Conservation (phyloP, 2,797 vertebrate genomes). For the Craterocephalus amniculus region DNA sequence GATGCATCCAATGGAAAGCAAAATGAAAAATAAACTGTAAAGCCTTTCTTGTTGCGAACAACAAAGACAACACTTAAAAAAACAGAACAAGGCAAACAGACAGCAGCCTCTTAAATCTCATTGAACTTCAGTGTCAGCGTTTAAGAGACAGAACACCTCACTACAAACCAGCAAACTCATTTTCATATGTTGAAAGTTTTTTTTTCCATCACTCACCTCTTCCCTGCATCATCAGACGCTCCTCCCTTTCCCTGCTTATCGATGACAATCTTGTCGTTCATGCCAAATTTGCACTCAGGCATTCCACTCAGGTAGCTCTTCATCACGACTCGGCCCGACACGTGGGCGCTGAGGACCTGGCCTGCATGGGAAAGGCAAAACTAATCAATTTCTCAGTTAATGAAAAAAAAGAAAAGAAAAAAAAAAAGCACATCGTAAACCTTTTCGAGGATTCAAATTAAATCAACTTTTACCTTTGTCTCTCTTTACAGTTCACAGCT, state of each 20-base stretch:
- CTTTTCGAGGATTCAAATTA: too few species aligned
- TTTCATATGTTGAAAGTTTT: background rate
- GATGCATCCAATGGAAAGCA: constrained; percentile 79
- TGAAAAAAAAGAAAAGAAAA: background rate
- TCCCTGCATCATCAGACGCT: constrained; percentile 92
- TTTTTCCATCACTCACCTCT: constrained; percentile 85
- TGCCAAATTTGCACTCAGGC: constrained; percentile 99
- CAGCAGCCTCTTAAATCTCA: constrained; percentile 12
- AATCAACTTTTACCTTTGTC: too few species aligned
- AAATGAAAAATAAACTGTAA: constrained; percentile 70
- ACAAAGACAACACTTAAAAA: constrained; percentile 59
- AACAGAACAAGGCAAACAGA: constrained; percentile 56
- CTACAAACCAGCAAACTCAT: background rate
- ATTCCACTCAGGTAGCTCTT: constrained; percentile 99
- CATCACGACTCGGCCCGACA: constrained; percentile 98
- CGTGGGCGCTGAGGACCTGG: constrained; percentile 97
- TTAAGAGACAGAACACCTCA: constrained; percentile 10
- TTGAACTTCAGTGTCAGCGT: constrained; percentile 4
- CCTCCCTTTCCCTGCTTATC: constrained; percentile 99
- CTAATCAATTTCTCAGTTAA: background rate
- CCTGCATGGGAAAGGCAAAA: constrained; percentile 75
- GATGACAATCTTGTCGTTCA: constrained; percentile 99
- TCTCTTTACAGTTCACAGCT: too few species aligned
- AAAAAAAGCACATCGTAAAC: too few species aligned
- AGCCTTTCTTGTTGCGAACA: constrained; percentile 58